These are phyloP conservation scores for Pterostichus madidus DNA, from an alignment of 2,888 invertebrate species.

Conservation along the genomic window DNA sequence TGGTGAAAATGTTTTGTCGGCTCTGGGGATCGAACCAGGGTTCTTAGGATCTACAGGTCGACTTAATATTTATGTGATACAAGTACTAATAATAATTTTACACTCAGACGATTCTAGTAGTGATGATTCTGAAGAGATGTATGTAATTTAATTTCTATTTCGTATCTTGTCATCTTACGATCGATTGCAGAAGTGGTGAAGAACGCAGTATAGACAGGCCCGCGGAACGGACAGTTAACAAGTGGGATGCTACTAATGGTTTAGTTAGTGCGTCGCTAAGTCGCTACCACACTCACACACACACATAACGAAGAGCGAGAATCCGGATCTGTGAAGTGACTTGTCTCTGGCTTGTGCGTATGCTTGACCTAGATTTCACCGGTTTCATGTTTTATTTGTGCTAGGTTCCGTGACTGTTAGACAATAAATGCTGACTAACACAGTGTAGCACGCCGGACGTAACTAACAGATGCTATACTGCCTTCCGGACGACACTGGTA, in stretches of 20 bases:
- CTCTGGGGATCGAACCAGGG: no score
- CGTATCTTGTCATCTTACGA: no score
- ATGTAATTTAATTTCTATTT: no score
- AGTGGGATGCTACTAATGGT: constrained; percentile 46
- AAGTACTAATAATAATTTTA: no score
- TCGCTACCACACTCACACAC: constrained; percentile 5
- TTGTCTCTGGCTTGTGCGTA: constrained; percentile 50
- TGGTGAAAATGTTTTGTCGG: no score
- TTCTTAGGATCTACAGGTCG: no score
- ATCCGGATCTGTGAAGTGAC: constrained; percentile 60
- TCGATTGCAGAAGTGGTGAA: not conserved
- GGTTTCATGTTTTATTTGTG: constrained; percentile 66
- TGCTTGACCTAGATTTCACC: constrained; percentile 63
- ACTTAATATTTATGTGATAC: no score
- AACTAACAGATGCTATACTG: constrained; percentile 8
- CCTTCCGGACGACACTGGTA: not conserved
- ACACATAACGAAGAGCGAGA: not conserved
- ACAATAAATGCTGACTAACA: constrained; percentile 64
- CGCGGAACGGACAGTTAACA: constrained; percentile 33
- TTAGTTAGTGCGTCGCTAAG: constrained; percentile 15
- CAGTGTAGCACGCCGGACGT: constrained; percentile 15
- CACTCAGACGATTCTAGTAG: no score
- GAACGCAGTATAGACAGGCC: not conserved
- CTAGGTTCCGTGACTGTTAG: constrained; percentile 67
- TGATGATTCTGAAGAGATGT: no score